These are phyloP conservation scores for Listrodromus nycthemerus DNA, from an alignment of 2,888 invertebrate species.

Conservation along the genomic window DNA sequence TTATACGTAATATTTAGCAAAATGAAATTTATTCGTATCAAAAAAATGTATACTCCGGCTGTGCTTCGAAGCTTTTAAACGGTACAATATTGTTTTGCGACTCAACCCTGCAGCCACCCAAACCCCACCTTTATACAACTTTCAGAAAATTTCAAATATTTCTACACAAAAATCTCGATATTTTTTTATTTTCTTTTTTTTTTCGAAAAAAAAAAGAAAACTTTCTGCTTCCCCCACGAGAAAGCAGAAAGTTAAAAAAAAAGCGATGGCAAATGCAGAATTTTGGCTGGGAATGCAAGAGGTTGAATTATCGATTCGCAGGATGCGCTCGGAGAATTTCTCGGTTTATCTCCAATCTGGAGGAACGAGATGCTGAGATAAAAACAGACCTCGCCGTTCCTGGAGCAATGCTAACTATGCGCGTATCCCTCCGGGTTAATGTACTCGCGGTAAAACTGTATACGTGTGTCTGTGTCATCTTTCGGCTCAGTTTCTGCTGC, in stretches of 20 bases:
- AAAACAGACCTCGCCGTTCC: conserved; percentile 32
- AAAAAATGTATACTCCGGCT: background rate
- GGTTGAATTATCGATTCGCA: conserved; percentile 28
- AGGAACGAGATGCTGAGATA: conserved; percentile 46
- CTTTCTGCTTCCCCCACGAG: background rate
- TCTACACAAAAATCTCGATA: too few relatives aligned
- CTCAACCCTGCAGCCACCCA: background rate
- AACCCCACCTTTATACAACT: too few relatives aligned
- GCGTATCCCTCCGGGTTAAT: conserved; percentile 34
- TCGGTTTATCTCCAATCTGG: conserved; percentile 55
- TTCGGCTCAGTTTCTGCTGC: conserved; percentile 23
- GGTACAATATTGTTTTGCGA: background rate
- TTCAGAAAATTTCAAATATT: too few relatives aligned
- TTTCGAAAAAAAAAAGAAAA: background rate
- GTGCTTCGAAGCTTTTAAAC: background rate
- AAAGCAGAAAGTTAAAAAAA: background rate
- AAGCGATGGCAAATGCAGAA: background rate
- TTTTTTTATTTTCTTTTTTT: background rate
- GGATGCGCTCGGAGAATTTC: conserved; percentile 39
- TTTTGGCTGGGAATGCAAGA: background rate
- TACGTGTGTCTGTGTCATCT: conserved; percentile 17
- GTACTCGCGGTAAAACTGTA: conserved; percentile 28
- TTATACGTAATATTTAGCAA: background rate
- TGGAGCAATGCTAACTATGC: conserved; percentile 13
- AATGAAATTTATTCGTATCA: background rate